Percentiles rank a stretch among this genome's conserved stretches.
These are phyloP conservation scores for Sebastes diaconus DNA, from an alignment of 2,797 vertebrate genomes.

Conservation along the genomic window DNA sequence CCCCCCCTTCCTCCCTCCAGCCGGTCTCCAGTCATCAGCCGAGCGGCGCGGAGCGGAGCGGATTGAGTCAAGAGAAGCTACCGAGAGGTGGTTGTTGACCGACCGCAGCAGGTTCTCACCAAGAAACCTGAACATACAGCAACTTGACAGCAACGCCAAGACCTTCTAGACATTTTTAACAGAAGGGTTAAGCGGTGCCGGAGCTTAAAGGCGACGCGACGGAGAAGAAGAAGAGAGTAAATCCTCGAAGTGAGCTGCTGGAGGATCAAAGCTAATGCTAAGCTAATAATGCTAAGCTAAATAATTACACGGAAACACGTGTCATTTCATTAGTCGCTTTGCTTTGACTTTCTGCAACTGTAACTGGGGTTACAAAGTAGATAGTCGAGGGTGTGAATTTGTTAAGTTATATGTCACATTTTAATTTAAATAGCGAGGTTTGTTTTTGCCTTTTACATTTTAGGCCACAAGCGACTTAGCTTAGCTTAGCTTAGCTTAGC, in stretches of 20 bases:
- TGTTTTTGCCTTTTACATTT: constrained; percentile 40
- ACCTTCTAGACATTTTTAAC: constrained; percentile 27
- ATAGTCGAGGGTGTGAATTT: not conserved
- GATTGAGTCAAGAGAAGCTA: constrained; percentile 80
- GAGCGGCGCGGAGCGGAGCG: constrained; percentile 61
- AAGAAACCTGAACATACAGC: constrained; percentile 67
- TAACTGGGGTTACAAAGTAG: constrained; percentile 17
- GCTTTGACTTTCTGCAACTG: constrained; percentile 40
- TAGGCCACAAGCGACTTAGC: constrained; percentile 72
- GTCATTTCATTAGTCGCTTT: constrained; percentile 38
- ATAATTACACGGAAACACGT: constrained; percentile 66
- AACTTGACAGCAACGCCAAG: constrained; percentile 64
- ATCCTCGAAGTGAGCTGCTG: constrained; percentile 66
- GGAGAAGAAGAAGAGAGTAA: constrained; percentile 59
- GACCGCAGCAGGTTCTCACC: constrained; percentile 76
- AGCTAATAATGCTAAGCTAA: constrained; percentile 57
- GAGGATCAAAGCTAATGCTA: constrained; percentile 77
- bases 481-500: constrained; percentile 56
- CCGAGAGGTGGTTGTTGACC: constrained; percentile 80
- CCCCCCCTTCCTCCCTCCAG: constrained; percentile 38
- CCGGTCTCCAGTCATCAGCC: constrained; percentile 75
- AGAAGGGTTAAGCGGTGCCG: constrained; percentile 48
- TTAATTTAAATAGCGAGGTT: constrained; percentile 22
- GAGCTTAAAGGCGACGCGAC: constrained; percentile 48
- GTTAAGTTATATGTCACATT: constrained; percentile 35